Percentiles rank a stretch among this genome's conserved stretches.
Conservation (phyloP, 2,797 vertebrate genomes). For the Acrossocheilus wenchowensis region DNA sequence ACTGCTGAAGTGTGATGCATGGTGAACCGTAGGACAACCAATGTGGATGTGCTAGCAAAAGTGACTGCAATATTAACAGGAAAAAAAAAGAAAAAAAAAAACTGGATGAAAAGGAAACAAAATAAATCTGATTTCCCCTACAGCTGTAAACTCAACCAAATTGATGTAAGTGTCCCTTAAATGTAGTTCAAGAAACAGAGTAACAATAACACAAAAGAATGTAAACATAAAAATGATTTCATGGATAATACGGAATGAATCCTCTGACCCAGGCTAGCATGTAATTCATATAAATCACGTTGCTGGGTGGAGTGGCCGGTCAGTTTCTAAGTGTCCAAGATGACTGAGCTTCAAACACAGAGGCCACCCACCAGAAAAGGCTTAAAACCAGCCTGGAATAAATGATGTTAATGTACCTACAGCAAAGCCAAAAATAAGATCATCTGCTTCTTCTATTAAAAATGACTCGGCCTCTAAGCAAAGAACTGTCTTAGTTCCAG, state of each 20-base stretch:
- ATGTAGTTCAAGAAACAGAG: background rate
- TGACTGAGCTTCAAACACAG: slow-evolving; percentile 64
- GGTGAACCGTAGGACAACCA: background rate
- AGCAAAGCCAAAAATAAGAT: slow-evolving; percentile 56
- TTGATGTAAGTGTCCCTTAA: background rate
- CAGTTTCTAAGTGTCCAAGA: slow-evolving; percentile 39
- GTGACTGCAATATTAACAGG: background rate
- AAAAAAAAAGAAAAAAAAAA: background rate
- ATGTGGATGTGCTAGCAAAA: background rate
- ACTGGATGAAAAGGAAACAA: background rate
- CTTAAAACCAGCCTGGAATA: slow-evolving; percentile 57
- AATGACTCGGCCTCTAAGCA: slow-evolving; percentile 67
- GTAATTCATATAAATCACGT: background rate
- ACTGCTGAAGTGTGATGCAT: background rate
- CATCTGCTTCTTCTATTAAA: slow-evolving; percentile 76
- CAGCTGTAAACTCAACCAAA: background rate
- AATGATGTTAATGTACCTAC: slow-evolving; percentile 68
- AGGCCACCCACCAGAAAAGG: slow-evolving; percentile 62
- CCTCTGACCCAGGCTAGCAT: background rate
- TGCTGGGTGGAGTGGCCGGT: slow-evolving; percentile 4
- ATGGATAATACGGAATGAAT: background rate
- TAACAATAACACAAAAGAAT: slow-evolving; percentile 4
- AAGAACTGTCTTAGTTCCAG: slow-evolving; percentile 71
- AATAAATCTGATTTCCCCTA: background rate
- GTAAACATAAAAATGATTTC: background rate